phyloP scores from a whole-genome alignment of 2,113 vertebrate genomes.

The Menura novaehollandiae region DNA sequence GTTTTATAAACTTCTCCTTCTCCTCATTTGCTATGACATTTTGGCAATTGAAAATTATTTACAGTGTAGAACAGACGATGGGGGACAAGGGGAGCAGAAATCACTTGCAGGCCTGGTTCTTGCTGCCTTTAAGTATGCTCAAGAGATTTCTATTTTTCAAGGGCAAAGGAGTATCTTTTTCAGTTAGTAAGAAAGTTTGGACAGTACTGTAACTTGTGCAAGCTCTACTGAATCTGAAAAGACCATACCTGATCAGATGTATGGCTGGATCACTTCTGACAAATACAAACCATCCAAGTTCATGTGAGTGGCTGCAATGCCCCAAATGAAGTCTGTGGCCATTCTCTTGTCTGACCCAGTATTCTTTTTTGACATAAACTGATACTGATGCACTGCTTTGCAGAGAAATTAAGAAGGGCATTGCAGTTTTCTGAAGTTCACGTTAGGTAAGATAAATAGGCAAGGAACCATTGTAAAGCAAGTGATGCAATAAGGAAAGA shows the following conservation, averaged over 20 bases:
- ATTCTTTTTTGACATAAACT: not conserved
- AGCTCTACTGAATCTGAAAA: not conserved
- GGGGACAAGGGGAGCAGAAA: not conserved
- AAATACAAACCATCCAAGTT: not conserved
- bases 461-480: not conserved
- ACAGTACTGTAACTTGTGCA: not conserved
- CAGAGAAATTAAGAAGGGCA: not conserved
- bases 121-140: conserved; percentile 12
- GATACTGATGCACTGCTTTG: not conserved
- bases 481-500: not conserved
- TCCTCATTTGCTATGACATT: conserved; percentile 37
- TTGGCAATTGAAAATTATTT: conserved; percentile 46
- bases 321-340: not conserved
- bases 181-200: not conserved
- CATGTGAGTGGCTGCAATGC: not conserved
- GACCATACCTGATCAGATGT: not conserved
- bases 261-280: not conserved
- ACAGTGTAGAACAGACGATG: not conserved
- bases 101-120: conserved; percentile 25
- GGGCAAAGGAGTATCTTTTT: not conserved
- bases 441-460: accelerated
- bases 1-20: conserved; percentile 61
- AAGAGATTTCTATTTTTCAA: not conserved
- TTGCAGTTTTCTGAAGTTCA: not conserved
- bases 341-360: not conserved